Evolutionary conservation across 2,113 vertebrate species (phyloP).

Genomic region (Bombycilla garrulus): DNA sequence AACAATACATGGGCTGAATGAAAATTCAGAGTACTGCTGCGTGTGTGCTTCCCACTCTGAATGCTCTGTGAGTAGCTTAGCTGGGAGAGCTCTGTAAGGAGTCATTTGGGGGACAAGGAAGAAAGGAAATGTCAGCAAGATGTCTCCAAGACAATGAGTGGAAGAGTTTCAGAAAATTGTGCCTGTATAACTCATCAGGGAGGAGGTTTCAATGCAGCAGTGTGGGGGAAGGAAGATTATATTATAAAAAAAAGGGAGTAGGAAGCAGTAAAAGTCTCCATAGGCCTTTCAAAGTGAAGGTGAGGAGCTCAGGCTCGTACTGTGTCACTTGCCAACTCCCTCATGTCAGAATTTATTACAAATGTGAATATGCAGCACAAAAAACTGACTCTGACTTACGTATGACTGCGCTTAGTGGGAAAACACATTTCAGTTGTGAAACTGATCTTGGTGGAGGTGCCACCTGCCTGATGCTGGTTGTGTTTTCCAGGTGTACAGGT

Average conservation of each 20-base stretch:
- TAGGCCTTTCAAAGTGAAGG: background rate
- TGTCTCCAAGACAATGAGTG: background rate
- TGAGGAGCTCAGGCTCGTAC: background rate
- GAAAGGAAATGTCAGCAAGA: slow-evolving; percentile 47
- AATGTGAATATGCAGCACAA: background rate
- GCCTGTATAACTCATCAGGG: slow-evolving; percentile 1
- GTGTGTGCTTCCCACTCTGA: background rate
- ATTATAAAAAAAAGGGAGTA: background rate
- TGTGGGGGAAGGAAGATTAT: background rate
- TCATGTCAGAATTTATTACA: background rate
- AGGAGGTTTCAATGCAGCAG: background rate
- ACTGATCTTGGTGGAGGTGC: fast-evolving
- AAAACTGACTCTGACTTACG: background rate
- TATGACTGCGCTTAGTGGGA: background rate
- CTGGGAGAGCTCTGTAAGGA: background rate
- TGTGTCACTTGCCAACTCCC: background rate
- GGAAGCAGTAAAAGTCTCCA: background rate
- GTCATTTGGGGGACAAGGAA: slow-evolving; percentile 15
- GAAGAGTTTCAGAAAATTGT: slow-evolving; percentile 35
- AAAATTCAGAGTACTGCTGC: background rate
- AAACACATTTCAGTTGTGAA: background rate
- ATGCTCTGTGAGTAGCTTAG: background rate
- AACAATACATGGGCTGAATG: slow-evolving; percentile 34
- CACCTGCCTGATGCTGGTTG: background rate
- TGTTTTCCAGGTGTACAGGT: slow-evolving; percentile 80